Evolutionary conservation across 1,140 invertebrate species (phyloP), one percentile per base, ranked within the genome.

Genomic region (Drosophila navojoa): DNA sequence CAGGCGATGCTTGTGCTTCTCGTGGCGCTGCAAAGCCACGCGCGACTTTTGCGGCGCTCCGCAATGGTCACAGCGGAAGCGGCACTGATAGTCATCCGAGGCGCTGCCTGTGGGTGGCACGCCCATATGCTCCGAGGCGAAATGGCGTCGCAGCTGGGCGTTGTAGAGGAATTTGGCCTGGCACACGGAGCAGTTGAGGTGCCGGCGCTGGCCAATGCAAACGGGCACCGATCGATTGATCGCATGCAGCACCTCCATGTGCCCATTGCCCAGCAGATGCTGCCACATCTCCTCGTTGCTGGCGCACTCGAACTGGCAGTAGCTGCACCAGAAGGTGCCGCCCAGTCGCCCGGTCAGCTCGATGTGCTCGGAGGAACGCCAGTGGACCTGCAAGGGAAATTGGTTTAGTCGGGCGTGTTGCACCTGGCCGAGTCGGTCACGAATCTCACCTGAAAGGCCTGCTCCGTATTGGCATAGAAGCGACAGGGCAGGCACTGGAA

Each of bases 401-500:
- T 0, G 0, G 42, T 22, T 22, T 22, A 15, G 32, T 35, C 6
- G 32, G 9, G 32, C 10, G 9, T 35, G 9, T 2, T 10, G 7
- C 7, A 35, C 19, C 32, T 35, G 9, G 32, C 32, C 9, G 32
- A 35, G 6, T 9, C 5, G 5, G n/a, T n/a, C 11, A 13, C 5
- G 10, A 2, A 9, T 15, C 11, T 11, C 25, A 73, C 71, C 80
- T 96, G 92, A 81, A 97, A 97, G 50, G 95, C 93, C 19, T 94
- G 92, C 25, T 95, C 93, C 53, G 94, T 95, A 90, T 97, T 97
- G 76, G 95, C 96, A 92, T 97, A 98, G 92, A 97, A 98, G 49
- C 94, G 94, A 92, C 97, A 98, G 1, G 95, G 93, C 19, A 94
- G 94, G 84, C 97, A 98, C 90, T 97, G 97, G 86, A 96, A 98